phyloP scores from a whole-genome alignment of 2,888 invertebrate species.

The Scaptomyza reducta region DNA sequence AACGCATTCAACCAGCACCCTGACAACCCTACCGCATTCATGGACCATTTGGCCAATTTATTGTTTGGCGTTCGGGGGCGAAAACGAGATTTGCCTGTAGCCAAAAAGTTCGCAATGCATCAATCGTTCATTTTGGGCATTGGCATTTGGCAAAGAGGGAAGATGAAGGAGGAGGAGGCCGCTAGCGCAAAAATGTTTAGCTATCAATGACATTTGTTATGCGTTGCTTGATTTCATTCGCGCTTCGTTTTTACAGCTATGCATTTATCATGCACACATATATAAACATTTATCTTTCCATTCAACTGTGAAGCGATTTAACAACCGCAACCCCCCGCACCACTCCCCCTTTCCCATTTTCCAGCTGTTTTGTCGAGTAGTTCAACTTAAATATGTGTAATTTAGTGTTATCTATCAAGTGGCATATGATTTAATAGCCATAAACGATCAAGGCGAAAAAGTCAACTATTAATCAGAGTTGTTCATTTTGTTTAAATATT shows the following conservation, averaged over 20 bases:
- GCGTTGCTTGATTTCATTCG: conserved; percentile 72
- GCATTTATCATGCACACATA: conserved; percentile 56
- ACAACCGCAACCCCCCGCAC: conserved; percentile 27
- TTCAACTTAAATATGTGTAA: conserved; percentile 15
- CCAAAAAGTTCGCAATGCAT: conserved; percentile 68
- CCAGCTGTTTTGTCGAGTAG: conserved; percentile 23
- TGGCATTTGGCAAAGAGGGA: not conserved
- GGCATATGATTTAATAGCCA: not conserved
- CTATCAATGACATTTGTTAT: conserved; percentile 78
- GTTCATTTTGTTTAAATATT: not conserved
- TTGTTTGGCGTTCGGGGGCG: conserved; percentile 57
- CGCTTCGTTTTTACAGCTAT: conserved; percentile 59
- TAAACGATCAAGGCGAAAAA: not conserved
- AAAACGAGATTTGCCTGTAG: conserved; percentile 39
- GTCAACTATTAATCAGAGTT: not conserved
- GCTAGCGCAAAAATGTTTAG: conserved; percentile 52
- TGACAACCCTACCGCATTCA: conserved; percentile 40
- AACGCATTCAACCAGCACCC: not conserved
- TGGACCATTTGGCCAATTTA: conserved; percentile 71
- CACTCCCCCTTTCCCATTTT: conserved; percentile 6
- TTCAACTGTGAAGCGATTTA: conserved; percentile 46
- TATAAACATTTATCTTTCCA: conserved; percentile 55
- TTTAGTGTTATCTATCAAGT: conserved; percentile 28
- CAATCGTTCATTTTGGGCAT: conserved; percentile 65
- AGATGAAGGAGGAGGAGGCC: not conserved